A percentile compares a stretch with the other conserved stretches of the same genome.
Conservation (phyloP, 1,140 invertebrate genomes). For the Thaumetopoea pityocampa region DNA sequence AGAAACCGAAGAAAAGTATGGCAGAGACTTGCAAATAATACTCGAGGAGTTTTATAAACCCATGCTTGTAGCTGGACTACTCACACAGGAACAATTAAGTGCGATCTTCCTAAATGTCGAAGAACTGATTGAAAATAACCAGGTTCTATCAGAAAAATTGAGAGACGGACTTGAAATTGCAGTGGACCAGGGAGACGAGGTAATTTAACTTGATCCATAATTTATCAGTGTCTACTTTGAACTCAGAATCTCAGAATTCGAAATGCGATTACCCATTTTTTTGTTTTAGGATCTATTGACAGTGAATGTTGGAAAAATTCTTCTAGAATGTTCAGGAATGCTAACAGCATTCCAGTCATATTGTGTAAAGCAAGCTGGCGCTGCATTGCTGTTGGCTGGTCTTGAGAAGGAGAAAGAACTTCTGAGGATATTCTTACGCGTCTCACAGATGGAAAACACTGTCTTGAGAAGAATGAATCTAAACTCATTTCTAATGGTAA, state of each 20-base stretch:
- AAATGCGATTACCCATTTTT: conserved; percentile 10
- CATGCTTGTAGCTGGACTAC: conserved; percentile 91
- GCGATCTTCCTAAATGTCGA: conserved; percentile 96
- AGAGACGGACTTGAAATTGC: conserved; percentile 92
- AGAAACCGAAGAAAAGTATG: conserved; percentile 97
- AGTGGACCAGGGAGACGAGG: conserved; percentile 83
- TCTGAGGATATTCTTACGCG: conserved; percentile 93
- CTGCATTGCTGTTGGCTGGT: conserved; percentile 92
- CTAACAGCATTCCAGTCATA: conserved; percentile 96
- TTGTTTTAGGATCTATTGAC: conserved; percentile 86
- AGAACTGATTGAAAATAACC: conserved; percentile 93
- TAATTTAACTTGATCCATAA: conserved; percentile 17
- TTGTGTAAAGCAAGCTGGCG: conserved; percentile 92
- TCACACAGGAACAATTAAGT: conserved; percentile 88
- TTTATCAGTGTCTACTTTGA: not conserved
- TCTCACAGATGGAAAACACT: conserved; percentile 97
- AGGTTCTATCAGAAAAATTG: conserved; percentile 89
- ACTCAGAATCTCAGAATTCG: not conserved
- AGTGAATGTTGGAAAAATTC: conserved; percentile 93
- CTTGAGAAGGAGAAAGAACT: conserved; percentile 97
- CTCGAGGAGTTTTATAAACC: conserved; percentile 96
- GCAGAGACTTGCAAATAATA: conserved; percentile 92
- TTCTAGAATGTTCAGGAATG: conserved; percentile 94
- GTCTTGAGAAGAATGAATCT: conserved; percentile 95
- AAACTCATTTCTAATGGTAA: conserved; percentile 97